Percentiles rank a stretch among this genome's conserved stretches.
phyloP scores from a whole-genome alignment of 2,797 vertebrate genomes.

The Cryptoblepharus egeriae region DNA sequence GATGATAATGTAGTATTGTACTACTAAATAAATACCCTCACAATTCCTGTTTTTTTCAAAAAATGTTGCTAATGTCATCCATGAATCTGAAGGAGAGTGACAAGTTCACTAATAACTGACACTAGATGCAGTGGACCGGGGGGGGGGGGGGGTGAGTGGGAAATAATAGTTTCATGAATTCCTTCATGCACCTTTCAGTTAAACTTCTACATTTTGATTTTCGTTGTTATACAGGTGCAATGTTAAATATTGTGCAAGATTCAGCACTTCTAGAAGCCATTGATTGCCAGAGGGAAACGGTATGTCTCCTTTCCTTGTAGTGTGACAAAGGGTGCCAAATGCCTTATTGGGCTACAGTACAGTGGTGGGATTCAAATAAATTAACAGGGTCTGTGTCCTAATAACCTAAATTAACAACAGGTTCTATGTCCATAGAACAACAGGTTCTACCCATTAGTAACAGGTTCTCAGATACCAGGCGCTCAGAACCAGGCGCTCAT shows the following conservation, averaged over 20 bases:
- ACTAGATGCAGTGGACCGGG: background rate
- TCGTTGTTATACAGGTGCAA: constrained; percentile 80
- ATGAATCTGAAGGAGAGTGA: background rate
- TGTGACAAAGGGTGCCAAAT: constrained; percentile 1
- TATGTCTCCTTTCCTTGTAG: constrained; percentile 70
- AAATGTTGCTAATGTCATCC: background rate
- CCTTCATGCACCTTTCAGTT: background rate
- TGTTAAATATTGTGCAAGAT: constrained; percentile 93
- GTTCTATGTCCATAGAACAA: too few species aligned
- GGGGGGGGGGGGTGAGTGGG: background rate
- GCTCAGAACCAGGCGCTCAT: too few species aligned
- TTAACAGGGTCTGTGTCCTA: too few species aligned
- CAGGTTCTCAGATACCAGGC: too few species aligned
- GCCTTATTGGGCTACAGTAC: background rate
- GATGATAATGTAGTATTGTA: background rate
- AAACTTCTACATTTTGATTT: constrained; percentile 28
- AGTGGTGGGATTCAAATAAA: too few species aligned
- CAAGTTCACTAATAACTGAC: background rate
- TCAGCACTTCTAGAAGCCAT: constrained; percentile 86
- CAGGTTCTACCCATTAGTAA: too few species aligned
- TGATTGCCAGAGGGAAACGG: constrained; percentile 85
- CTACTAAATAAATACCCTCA: background rate
- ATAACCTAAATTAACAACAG: too few species aligned
- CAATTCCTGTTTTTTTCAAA: background rate
- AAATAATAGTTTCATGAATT: background rate